Evolutionary conservation across 2,888 invertebrate genomes (phyloP).

Genomic region (Amaurobius ferox): DNA sequence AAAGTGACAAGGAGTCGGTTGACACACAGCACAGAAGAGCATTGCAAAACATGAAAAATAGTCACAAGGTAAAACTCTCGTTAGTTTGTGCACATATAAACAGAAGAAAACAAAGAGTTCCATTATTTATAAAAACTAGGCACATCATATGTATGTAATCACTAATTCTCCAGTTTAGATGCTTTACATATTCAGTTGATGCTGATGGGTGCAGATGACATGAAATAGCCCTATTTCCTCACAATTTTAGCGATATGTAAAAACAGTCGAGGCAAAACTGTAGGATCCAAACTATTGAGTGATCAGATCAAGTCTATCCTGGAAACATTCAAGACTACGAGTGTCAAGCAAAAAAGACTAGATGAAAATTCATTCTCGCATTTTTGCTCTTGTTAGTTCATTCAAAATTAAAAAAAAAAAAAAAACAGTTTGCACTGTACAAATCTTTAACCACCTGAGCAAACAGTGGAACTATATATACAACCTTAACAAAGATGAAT

Average conservation of each 20-base stretch:
- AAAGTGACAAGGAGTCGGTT: constrained; percentile 55
- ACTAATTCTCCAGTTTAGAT: constrained; percentile 45
- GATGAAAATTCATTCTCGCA: constrained; percentile 37
- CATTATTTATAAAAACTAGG: constrained; percentile 68
- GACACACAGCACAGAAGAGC: constrained; percentile 36
- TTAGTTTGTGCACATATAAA: constrained; percentile 60
- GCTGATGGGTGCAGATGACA: constrained; percentile 26
- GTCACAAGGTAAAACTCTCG: constrained; percentile 47
- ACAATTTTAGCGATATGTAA: constrained; percentile 53
- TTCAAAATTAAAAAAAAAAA: not conserved
- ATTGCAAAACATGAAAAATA: constrained; percentile 56
- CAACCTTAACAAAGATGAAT: too few relatives aligned
- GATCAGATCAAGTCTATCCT: not conserved
- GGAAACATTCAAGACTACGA: constrained; percentile 37
- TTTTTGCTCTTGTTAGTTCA: constrained; percentile 25
- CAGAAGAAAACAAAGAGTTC: constrained; percentile 37
- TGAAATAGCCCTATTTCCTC: constrained; percentile 25
- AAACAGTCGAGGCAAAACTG: constrained; percentile 35
- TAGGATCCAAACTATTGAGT: not conserved
- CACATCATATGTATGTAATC: constrained; percentile 64
- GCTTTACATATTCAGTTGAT: constrained; percentile 25
- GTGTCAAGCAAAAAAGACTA: constrained; percentile 52
- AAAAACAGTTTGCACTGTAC: not conserved
- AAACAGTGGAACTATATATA: not conserved
- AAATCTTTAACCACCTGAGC: not conserved